Conservation (phyloP, 2,797 vertebrate genomes). For the Crenuchus spilurus region DNA sequence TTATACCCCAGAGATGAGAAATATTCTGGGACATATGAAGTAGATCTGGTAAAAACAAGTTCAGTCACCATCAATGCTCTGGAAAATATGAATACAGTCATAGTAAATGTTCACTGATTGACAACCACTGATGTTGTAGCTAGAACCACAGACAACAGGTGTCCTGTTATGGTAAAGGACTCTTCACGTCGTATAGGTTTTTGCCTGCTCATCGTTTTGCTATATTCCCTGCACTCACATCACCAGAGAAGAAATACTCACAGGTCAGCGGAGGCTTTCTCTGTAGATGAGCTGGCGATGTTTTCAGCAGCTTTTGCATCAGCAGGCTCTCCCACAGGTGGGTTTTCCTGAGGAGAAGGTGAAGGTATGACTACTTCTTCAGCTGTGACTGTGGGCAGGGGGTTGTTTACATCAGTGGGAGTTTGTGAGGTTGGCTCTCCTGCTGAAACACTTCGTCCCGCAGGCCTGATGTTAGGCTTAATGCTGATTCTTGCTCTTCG, state of each 20-base stretch:
- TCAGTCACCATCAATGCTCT: too few relatives aligned
- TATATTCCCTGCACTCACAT: neutral
- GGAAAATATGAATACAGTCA: too few relatives aligned
- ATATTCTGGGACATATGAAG: too few relatives aligned
- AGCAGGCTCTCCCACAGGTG: conserved; percentile 10
- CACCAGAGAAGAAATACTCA: conserved; percentile 37
- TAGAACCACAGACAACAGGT: too few relatives aligned
- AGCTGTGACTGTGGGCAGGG: conserved; percentile 6
- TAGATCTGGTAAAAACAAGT: too few relatives aligned
- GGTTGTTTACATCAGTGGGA: neutral
- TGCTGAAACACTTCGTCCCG: conserved; percentile 59
- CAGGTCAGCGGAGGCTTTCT: conserved; percentile 35
- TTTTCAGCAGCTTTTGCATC: conserved; percentile 23
- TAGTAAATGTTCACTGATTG: too few relatives aligned
- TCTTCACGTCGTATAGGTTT: too few relatives aligned
- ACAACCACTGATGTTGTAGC: too few relatives aligned
- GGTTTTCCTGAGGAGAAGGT: conserved; percentile 4
- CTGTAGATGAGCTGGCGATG: neutral
- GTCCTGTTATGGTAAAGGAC: too few relatives aligned
- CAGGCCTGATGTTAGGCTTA: conserved; percentile 83
- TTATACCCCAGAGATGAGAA: too few relatives aligned
- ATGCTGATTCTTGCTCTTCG: conserved; percentile 86
- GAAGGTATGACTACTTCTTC: neutral
- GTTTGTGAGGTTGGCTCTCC: conserved; percentile 11
- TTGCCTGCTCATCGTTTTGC: too few relatives aligned